These are phyloP conservation scores for Marronus borbonicus DNA, from an alignment of 2,888 invertebrate species.

Conservation along the genomic window DNA sequence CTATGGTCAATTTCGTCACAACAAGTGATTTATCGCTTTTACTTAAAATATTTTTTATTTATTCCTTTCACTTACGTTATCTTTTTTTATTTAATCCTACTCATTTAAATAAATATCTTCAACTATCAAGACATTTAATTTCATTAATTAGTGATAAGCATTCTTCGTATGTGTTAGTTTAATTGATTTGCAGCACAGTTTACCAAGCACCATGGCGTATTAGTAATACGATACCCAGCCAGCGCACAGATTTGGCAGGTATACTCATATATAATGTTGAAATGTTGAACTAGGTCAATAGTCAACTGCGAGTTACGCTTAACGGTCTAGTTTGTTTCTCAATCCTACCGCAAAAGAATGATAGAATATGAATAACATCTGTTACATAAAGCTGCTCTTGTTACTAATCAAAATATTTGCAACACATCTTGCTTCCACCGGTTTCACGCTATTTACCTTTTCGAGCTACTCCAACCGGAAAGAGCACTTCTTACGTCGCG, in stretches of 20 bases:
- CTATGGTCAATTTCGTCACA: not conserved
- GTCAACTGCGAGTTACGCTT: not conserved
- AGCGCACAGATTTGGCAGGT: not conserved
- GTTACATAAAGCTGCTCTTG: not conserved
- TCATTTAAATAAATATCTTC: not conserved
- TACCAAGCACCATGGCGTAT: too few species aligned
- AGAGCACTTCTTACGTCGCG: too few species aligned
- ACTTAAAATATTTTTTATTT: not conserved
- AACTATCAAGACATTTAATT: too few species aligned
- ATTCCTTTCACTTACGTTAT: not conserved
- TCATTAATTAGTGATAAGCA: too few species aligned
- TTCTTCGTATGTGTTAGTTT: too few species aligned
- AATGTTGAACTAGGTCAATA: constrained; percentile 26
- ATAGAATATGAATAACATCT: not conserved
- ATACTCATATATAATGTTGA: not conserved
- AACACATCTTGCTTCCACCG: not conserved
- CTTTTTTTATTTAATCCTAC: not conserved
- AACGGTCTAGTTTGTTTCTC: not conserved
- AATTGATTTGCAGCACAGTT: too few species aligned
- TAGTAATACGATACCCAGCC: not conserved
- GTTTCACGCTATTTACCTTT: not conserved
- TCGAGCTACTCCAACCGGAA: too few species aligned
- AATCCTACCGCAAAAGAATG: constrained; percentile 2
- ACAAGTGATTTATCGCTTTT: not conserved
- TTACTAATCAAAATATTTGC: not conserved